phyloP scores from a whole-genome alignment of 2,888 invertebrate genomes.

The Erannis defoliaria region DNA sequence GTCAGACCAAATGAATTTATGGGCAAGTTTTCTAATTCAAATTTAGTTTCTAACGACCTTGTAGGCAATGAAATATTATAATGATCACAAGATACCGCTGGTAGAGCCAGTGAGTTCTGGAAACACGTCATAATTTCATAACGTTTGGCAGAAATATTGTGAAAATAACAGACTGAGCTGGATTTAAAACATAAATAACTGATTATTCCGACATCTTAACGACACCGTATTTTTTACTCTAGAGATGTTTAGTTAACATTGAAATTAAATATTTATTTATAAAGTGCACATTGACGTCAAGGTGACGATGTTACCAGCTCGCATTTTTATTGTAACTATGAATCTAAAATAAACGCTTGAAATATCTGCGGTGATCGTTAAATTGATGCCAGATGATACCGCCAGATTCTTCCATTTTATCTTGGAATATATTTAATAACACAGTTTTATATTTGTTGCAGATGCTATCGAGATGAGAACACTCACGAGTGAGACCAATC shows the following conservation, averaged over 20 bases:
- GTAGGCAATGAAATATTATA: conserved; percentile 32
- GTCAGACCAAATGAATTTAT: neutral
- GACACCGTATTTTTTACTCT: conserved; percentile 52
- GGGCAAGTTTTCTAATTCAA: conserved; percentile 1
- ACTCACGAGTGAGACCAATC: conserved; percentile 70
- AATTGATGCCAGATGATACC: conserved; percentile 28
- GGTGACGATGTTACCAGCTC: conserved; percentile 41
- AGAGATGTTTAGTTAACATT: conserved; percentile 50
- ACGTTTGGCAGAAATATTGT: conserved; percentile 50
- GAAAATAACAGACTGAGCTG: conserved; percentile 52
- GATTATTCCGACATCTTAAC: conserved; percentile 63
- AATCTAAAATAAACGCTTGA: conserved; percentile 47
- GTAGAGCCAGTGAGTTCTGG: conserved; percentile 35
- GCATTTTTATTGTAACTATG: conserved; percentile 53
- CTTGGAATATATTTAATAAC: conserved; percentile 18
- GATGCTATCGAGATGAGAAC: conserved; percentile 63
- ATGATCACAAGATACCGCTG: conserved; percentile 52
- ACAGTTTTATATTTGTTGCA: conserved; percentile 62
- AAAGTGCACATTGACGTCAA: conserved; percentile 60
- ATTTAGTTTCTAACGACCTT: conserved; percentile 11
- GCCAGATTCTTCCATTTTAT: conserved; percentile 27
- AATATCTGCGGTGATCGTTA: conserved; percentile 52
- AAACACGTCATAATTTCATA: conserved; percentile 52
- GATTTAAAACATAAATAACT: conserved; percentile 65
- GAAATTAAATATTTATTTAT: conserved; percentile 49